phyloP scores from a whole-genome alignment of 1,140 invertebrate genomes.

The Apis laboriosa region DNA sequence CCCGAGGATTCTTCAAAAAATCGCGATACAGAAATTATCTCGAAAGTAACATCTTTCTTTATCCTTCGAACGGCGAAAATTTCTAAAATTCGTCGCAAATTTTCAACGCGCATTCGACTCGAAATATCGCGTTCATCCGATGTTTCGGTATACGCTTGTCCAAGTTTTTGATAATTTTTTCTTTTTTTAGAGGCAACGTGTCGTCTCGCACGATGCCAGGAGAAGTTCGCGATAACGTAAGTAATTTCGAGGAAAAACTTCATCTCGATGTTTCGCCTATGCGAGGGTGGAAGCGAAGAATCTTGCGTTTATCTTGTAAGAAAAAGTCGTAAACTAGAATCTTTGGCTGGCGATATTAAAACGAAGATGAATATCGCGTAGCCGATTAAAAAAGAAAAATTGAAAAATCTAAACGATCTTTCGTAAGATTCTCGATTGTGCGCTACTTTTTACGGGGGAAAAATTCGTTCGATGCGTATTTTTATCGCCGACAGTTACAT shows the following conservation, averaged over 20 bases:
- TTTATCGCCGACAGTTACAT: too few species aligned
- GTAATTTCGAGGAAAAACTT: constrained; percentile 56
- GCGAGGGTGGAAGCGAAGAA: constrained; percentile 40
- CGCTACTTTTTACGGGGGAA: background rate
- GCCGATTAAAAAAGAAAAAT: constrained; percentile 31
- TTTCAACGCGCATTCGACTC: too few species aligned
- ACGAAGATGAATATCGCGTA: constrained; percentile 71
- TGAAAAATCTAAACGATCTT: constrained; percentile 56
- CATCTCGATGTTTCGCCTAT: constrained; percentile 15
- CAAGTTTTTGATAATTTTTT: too few species aligned
- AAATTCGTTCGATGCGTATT: background rate
- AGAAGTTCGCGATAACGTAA: constrained; percentile 32
- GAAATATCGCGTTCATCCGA: too few species aligned
- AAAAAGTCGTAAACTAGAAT: constrained; percentile 49
- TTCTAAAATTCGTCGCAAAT: too few species aligned
- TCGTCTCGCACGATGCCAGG: background rate
- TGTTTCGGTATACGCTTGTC: too few species aligned
- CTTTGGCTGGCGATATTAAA: constrained; percentile 68
- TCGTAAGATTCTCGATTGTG: background rate
- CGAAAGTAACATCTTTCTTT: too few species aligned
- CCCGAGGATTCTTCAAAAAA: constrained; percentile 19
- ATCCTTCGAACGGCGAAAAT: too few species aligned
- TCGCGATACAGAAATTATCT: background rate
- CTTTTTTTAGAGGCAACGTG: constrained; percentile 1
- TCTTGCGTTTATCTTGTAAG: constrained; percentile 47